Base-by-base conservation (phyloP, 1,140 invertebrate genomes). In the Solenopsis invicta region DNA sequence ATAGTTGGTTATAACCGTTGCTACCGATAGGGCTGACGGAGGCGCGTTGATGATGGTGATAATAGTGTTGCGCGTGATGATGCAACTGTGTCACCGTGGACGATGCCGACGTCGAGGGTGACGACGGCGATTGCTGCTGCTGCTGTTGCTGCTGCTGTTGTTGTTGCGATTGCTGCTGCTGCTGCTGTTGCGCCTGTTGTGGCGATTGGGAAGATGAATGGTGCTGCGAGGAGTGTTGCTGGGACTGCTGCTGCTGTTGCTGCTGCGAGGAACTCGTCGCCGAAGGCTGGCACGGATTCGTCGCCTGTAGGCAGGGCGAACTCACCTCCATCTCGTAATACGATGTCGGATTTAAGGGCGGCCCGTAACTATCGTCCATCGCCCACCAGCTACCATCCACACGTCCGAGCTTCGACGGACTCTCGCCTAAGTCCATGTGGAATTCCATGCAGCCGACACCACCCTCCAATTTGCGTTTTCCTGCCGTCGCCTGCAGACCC, bases 401-500 rank as follows among this genome's bases (percentile, higher is more conserved):
- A 61, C 95, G 92, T 6, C 94, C 94, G 12, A 95, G 77, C 87
- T 96, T 96, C 29, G 95, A 93, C 45, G 95, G 95, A 91, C 93
- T 95, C 75, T 95, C 94, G 85, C 94, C 94, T 89, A 95, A 92
- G 45, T 95, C 95, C 94, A 95, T 95, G 81, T 95, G 95, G 85
- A 95, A 95, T 78, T 95, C 94, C 94, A 95, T 94, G 89, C 94
- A 95, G 89, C 94, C 95, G 93, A 95, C 94, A 91, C 94, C 94
- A 88, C 94, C 94, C 91, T 96, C 96, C 87, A 96, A 94, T 94
- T 97, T 97, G 94, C 97, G 96, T 96, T 97, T 97, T 91, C 96
- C 96, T 95, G 96, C 96, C 93, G 97, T 97, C 94, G 96, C 96
- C 96, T 97, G 97, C 96, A 97, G 96, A 96, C 97, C 97, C 97